A percentile compares a stretch with the other conserved stretches of the same genome.
Evolutionary conservation across 2,113 vertebrate species (phyloP).

Genomic region (Opisthocomus hoazin): DNA sequence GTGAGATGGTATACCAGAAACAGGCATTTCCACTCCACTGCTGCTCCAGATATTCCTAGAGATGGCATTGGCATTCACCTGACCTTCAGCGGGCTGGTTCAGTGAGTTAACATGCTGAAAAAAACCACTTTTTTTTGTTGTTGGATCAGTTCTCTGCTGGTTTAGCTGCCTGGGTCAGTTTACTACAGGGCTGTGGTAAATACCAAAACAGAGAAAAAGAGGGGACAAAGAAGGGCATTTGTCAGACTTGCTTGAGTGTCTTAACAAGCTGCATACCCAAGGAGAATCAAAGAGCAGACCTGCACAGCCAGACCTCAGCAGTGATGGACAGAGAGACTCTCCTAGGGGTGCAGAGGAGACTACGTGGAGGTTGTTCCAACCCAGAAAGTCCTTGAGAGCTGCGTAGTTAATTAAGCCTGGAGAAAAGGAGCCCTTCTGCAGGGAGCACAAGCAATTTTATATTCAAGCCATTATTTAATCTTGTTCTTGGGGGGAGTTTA

Average conservation of each 20-base stretch:
- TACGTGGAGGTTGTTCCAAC: neutral
- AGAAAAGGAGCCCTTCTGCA: neutral
- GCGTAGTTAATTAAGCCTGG: neutral
- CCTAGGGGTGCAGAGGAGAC: neutral
- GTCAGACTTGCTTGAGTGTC: neutral
- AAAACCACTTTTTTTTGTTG: fast-evolving
- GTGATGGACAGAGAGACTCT: neutral
- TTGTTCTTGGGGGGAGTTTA: neutral
- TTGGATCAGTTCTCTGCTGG: neutral
- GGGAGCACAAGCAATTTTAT: neutral
- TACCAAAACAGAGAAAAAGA: neutral
- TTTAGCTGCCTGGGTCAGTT: neutral
- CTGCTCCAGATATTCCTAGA: neutral
- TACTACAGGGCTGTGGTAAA: neutral
- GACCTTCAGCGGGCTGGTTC: neutral
- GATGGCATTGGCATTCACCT: neutral
- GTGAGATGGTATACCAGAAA: neutral
- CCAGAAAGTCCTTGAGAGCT: neutral
- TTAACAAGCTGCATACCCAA: neutral
- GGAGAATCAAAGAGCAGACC: neutral
- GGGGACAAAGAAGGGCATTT: neutral
- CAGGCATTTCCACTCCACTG: neutral
- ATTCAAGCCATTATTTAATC: neutral
- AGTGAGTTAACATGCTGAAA: neutral
- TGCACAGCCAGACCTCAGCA: neutral